phyloP scores from a whole-genome alignment of 2,113 vertebrate genomes.

The Eretmochelys imbricata region DNA sequence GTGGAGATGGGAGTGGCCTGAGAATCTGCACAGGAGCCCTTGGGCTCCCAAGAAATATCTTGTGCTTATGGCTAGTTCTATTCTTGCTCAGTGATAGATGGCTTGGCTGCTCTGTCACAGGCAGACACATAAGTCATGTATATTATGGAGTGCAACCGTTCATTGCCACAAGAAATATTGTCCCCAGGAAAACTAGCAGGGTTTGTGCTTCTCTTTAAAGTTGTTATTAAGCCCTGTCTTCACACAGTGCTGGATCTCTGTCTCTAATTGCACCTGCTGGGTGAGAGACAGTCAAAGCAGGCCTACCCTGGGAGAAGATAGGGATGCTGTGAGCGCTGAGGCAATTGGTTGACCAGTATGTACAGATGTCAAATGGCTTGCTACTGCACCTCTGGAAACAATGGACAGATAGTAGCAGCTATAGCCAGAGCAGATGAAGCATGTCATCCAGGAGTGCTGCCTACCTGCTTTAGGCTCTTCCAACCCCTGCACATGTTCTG shows the following conservation, averaged over 20 bases:
- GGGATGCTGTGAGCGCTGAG: background rate
- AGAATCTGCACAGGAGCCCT: background rate
- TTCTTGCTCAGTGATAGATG: background rate
- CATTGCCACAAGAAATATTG: no score
- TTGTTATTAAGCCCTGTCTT: background rate
- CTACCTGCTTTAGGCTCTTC: background rate
- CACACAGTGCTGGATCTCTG: background rate
- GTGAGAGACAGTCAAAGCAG: background rate
- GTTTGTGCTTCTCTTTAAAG: background rate
- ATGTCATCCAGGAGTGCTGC: background rate
- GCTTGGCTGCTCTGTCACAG: background rate
- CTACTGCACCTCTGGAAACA: background rate
- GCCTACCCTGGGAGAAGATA: background rate
- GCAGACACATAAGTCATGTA: background rate
- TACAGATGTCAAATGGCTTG: background rate
- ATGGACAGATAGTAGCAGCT: conserved; percentile 3
- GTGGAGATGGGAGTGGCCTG: background rate
- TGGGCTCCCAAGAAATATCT: background rate
- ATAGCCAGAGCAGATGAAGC: background rate
- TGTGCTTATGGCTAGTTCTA: background rate
- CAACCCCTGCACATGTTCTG: background rate
- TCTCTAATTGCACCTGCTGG: background rate
- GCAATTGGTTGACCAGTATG: background rate
- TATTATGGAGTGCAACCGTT: background rate
- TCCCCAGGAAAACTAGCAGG: background rate